Base-by-base conservation (phyloP, 2,888 invertebrate genomes). In the Machimus atricapillus region DNA sequence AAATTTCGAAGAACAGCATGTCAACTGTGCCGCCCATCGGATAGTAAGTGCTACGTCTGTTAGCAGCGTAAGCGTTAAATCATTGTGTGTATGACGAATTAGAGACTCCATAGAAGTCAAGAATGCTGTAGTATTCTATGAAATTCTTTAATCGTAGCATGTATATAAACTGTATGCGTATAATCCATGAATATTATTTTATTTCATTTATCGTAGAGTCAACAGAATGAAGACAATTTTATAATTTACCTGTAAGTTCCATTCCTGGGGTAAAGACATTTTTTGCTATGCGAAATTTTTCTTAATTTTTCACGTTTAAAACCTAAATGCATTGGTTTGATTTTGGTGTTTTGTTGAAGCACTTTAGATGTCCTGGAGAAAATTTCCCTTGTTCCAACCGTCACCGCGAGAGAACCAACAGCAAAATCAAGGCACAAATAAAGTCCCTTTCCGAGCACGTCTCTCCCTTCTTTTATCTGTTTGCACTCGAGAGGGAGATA, bases 311-410 rank as follows among this genome's bases (percentile, higher is more conserved):
- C 91, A 91, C 90, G 93, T 94, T 91, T 94, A 93, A 90, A 93
- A 91, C 92, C 91, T 93, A 90, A 94, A 93, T 91, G 93, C 93
- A 92, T 93, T 93, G 92, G 92, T 92, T 92, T 92, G 90, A 91
- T 91, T 92, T 90, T 93, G 66, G 90, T 90, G 37, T 89, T 89
- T 52, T 92, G 91, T 89, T 89, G 56, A 77, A 86, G 58, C 86
- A 86, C 56, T 56, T 85, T 85, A 85, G 85, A 86, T 56, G 31
- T 86, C 46, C 27, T 19, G 77, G 46, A 56, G 34, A 77, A 74
- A 78, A 86, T 58, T 86, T 86, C 77, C 76, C 56, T 77, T 86
- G 14, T 86, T 86, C 58, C 74, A 74, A 19, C 46, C 74, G 74
- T 85, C 85, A 85, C 85, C 74, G 74, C 52, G 74, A 85, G 74